Evolutionary conservation across 1,140 invertebrate species (phyloP), one percentile per base, ranked within the genome.

Genomic region (Calliphora vicina): DNA sequence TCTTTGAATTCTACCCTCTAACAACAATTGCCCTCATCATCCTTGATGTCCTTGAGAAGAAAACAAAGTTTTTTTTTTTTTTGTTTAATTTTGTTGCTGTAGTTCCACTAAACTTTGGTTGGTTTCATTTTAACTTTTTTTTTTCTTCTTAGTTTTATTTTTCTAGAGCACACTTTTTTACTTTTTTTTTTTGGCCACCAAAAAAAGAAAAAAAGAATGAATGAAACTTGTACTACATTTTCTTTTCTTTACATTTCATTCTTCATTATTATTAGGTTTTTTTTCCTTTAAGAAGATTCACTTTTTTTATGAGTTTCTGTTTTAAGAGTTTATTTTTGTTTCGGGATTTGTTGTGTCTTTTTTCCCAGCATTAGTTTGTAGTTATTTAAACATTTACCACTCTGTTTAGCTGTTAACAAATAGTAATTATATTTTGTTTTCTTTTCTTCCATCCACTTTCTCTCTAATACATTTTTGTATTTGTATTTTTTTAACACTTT

Each of bases 1-100:
- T 35, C 25, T 25, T 67, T 67, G 23, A 57, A 57, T 23, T 67
- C 6, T 23, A 25, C 20, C 23, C 61, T 67, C 15, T 6, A n/a
- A 17, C n/a, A 67, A 67, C 61, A 67, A 67, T 67, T 67, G 20
- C 61, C 61, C 23, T 67, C 61, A 67, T 67, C 61, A 67, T 67
- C n/a, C 61, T 67, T 23, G 61, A 67, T 67, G 61, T 67, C 61
- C 61, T 67, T 67, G 61, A 67, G 23, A 67, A 67, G 61, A 67
- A 67, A 57, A 57, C 50, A 57, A 67, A 67, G 61, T 67, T 23
- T 67, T 23, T 23, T 57, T 17, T 57, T 57, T 5, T 57, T 15
- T n/a, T 57, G 15, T 57, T 17, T 57, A 17, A 15, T 57, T 15
- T n/a, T 57, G 15, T 15, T 17, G 15, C 50, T 25, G 10, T 67